phyloP scores from a whole-genome alignment of 2,797 vertebrate species.

The Acanthurus leucopareius region DNA sequence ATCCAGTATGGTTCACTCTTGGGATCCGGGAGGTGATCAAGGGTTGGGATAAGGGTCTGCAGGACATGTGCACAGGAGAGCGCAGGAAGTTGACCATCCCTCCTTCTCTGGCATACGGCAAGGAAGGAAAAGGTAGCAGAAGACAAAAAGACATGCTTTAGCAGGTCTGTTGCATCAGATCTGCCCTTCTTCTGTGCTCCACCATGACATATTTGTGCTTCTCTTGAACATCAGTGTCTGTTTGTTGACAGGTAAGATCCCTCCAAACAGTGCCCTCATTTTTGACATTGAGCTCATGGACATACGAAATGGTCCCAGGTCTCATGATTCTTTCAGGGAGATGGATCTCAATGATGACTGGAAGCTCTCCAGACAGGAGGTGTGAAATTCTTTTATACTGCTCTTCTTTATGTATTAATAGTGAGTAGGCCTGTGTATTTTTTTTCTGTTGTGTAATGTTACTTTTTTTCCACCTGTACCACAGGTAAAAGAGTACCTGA shows the following conservation, averaged over 20 bases:
- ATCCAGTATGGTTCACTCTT: constrained; percentile 97
- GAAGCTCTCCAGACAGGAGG: constrained; percentile 95
- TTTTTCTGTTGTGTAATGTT: not conserved
- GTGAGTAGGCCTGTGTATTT: not conserved
- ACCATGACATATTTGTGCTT: not conserved
- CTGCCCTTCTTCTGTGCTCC: too few species aligned
- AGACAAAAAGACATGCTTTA: not conserved
- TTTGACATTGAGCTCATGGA: constrained; percentile 96
- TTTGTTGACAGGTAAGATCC: constrained; percentile 90
- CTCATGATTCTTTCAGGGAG: constrained; percentile 95
- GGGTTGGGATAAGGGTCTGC: constrained; percentile 95
- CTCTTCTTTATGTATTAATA: not conserved
- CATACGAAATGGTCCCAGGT: constrained; percentile 95
- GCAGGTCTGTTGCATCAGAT: not conserved
- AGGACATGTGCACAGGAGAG: constrained; percentile 94
- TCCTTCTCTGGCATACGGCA: constrained; percentile 93
- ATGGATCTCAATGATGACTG: constrained; percentile 99
- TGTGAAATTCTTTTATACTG: constrained; percentile 51
- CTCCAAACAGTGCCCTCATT: constrained; percentile 92
- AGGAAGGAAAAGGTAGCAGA: constrained; percentile 94
- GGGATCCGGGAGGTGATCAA: constrained; percentile 92
- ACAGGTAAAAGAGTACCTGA: constrained; percentile 94
- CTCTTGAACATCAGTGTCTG: not conserved
- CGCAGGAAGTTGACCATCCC: constrained; percentile 92
- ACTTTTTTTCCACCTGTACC: constrained; percentile 15